Base-by-base conservation (phyloP, 2,888 invertebrate species). In the Dolomedes plantarius region DNA sequence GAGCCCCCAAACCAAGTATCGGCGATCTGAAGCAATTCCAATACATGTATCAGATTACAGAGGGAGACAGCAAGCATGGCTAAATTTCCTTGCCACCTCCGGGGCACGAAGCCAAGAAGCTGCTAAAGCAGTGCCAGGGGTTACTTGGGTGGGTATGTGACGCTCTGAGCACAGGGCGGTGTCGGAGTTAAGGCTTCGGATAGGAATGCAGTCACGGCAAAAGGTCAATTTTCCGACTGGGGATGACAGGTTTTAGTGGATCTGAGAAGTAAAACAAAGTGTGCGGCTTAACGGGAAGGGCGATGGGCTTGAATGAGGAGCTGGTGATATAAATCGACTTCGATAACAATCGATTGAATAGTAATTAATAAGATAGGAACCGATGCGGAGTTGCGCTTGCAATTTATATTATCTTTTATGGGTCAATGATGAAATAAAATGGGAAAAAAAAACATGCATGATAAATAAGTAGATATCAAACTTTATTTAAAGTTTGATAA, bases 221-320 rank as follows among this genome's bases (percentile, higher is more conserved):
- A 56, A 56, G 56, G 56, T 56, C 56, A 56, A 56, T 56, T 56
- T 56, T n/a, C 56, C 56, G 56, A 56, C 23, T 56, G 56, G 56
- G 56, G 56, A 56, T 56, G 56, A 56, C 56, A 56, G 56, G 56
- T 56, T 56, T 56, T 23, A 11, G 23, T 56, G n/a, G 56, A 56
- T 56, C 19, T 56, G 11, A 56, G 46, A 56, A 56, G 5, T 6
- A 56, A 56, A 56, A 56, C 23, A 56, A n/a, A 56, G 23, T 6
- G 23, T 23, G 23, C 23, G 23, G 56, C 56, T 56, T 56, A 56
- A 56, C 41, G 41, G 41, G 41, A 16, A 46, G 3, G 56, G 56
- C 23, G 56, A 56, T 23, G 16, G 56, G 56, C 23, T 23, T 56
- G 3, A 16, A 56, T 56, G 23, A 1, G 46, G 2, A 46, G 56